A percentile compares a stretch with the other conserved stretches of the same genome.
phyloP scores from a whole-genome alignment of 53 echinoderm and acorn worm species.

The Actinopyga echinites region DNA sequence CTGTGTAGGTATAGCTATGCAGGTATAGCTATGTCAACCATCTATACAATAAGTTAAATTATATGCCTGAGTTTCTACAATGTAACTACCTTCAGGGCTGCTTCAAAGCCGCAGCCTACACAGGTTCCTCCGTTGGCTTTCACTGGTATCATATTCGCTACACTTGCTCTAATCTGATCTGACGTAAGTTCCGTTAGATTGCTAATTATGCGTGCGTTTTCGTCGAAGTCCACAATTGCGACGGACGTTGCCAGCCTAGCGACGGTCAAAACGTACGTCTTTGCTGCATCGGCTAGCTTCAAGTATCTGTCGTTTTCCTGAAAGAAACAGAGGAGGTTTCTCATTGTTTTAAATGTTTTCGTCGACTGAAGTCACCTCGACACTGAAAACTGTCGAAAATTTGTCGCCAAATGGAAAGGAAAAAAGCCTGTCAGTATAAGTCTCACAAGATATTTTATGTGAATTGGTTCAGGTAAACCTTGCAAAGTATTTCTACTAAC shows the following conservation, averaged over 20 bases:
- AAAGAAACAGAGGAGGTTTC: neutral
- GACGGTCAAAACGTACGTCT: neutral
- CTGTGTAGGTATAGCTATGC: too few relatives aligned
- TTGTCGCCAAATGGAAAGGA: too few relatives aligned
- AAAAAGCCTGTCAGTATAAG: too few relatives aligned
- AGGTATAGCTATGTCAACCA: too few relatives aligned
- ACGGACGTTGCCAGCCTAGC: neutral
- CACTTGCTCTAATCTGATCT: constrained; percentile 3
- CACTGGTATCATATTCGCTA: constrained; percentile 32
- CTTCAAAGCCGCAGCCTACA: constrained; percentile 64
- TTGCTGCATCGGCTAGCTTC: neutral
- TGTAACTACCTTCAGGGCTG: constrained; percentile 47
- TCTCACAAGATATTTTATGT: too few relatives aligned
- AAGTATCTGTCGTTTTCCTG: neutral
- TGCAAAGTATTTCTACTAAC: too few relatives aligned
- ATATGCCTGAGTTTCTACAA: neutral
- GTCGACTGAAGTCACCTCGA: too few relatives aligned
- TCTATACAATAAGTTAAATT: too few relatives aligned
- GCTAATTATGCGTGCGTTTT: neutral
- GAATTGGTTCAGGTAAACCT: too few relatives aligned
- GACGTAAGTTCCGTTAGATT: neutral
- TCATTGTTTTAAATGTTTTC: too few relatives aligned
- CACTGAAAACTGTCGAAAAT: too few relatives aligned
- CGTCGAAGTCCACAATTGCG: constrained; percentile 11
- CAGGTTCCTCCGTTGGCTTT: constrained; percentile 48